Conservation (phyloP, 2,797 vertebrate species). For the Allobates femoralis region DNA sequence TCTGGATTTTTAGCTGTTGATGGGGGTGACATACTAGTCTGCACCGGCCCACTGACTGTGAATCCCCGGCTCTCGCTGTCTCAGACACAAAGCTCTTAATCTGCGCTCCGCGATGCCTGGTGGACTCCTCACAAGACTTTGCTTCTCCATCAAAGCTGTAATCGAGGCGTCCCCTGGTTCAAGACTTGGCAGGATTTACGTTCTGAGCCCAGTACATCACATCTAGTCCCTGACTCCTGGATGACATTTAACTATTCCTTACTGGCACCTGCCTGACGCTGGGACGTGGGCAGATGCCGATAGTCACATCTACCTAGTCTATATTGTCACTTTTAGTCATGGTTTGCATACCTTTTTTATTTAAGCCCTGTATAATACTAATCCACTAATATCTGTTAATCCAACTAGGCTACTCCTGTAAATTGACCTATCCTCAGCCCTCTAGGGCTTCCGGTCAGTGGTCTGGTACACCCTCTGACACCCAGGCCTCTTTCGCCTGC, state of each 20-base stretch:
- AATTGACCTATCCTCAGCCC: too few relatives aligned
- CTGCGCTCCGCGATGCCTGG: background rate
- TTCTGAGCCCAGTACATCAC: background rate
- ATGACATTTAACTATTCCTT: background rate
- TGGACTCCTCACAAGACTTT: background rate
- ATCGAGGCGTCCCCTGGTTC: background rate
- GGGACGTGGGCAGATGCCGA: too few relatives aligned
- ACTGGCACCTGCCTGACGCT: background rate
- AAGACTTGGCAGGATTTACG: background rate
- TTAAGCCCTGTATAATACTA: too few relatives aligned
- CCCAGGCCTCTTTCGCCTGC: background rate
- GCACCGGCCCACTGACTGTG: too few relatives aligned
- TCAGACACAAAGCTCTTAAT: background rate
- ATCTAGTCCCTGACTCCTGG: background rate
- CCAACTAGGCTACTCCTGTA: too few relatives aligned
- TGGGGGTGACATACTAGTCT: too few relatives aligned
- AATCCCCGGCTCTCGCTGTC: background rate
- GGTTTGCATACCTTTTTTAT: too few relatives aligned
- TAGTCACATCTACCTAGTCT: too few relatives aligned
- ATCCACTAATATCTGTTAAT: too few relatives aligned
- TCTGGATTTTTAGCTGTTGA: background rate
- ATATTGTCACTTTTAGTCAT: too few relatives aligned
- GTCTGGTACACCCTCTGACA: too few relatives aligned
- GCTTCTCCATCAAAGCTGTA: background rate
- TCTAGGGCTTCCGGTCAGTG: too few relatives aligned